Conservation (phyloP, 2,888 invertebrate species). For the Salticus scenicus region DNA sequence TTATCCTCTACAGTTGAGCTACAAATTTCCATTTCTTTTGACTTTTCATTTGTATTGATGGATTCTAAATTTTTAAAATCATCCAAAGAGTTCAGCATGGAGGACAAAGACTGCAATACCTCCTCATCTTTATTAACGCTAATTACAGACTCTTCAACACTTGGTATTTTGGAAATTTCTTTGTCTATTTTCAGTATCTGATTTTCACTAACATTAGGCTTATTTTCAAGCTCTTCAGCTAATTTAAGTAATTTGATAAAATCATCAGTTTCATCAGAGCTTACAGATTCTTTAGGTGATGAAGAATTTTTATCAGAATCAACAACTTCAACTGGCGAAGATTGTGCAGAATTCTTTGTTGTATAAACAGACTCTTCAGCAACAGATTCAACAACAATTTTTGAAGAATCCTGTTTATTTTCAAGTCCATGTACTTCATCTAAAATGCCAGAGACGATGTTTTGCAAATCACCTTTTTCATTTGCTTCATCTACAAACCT, state of each 20-base stretch:
- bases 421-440: neutral
- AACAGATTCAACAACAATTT: slow-evolving; percentile 26
- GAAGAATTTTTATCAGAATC: neutral
- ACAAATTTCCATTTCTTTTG: neutral
- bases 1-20: neutral
- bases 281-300: neutral
- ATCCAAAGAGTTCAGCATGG: slow-evolving; percentile 5
- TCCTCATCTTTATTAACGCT: slow-evolving; percentile 3
- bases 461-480: neutral
- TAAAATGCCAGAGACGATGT: neutral
- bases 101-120: neutral
- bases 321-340: neutral
- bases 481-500: slow-evolving; percentile 47
- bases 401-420: slow-evolving; percentile 13
- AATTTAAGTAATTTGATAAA: slow-evolving; percentile 26
- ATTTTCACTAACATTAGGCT: slow-evolving; percentile 36
- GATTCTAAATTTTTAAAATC: neutral
- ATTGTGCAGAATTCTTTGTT: neutral
- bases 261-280: slow-evolving; percentile 34
- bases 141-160: neutral
- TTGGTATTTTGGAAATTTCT: neutral
- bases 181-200: slow-evolving; percentile 23
- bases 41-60: neutral
- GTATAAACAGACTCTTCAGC: slow-evolving; percentile 55
- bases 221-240: slow-evolving; percentile 53